Percentiles rank a stretch among this genome's conserved stretches.
Conservation (phyloP, 1,140 invertebrate genomes). For the Chlorops oryzae region DNA sequence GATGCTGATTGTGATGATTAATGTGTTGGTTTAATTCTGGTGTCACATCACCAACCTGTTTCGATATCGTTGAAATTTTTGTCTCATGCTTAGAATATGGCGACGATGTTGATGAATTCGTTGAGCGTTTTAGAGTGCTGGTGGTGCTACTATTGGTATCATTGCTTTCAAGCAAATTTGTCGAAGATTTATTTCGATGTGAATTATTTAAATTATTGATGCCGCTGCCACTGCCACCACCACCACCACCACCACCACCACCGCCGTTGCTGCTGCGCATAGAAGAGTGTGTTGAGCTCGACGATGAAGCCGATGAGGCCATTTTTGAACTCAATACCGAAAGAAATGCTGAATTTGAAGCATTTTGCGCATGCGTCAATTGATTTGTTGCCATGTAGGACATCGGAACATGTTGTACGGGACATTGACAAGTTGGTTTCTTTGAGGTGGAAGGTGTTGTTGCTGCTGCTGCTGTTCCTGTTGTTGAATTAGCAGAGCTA, state of each 20-base stretch:
- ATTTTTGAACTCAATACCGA: constrained; percentile 24
- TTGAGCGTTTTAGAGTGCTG: constrained; percentile 6
- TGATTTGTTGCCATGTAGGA: constrained; percentile 39
- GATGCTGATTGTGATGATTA: constrained; percentile 13
- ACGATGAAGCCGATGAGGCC: constrained; percentile 16
- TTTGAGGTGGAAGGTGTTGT: constrained; percentile 18
- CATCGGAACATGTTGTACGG: constrained; percentile 47
- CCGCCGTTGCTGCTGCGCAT: constrained; percentile 23
- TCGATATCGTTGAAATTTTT: constrained; percentile 44
- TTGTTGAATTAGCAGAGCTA: not conserved
- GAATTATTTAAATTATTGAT: constrained; percentile 7
- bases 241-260: too few relatives aligned
- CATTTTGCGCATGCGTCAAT: constrained; percentile 34
- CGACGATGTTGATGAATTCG: not conserved
- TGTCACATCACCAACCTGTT: constrained; percentile 39
- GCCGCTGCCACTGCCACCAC: not conserved
- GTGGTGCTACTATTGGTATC: constrained; percentile 6
- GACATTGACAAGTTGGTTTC: constrained; percentile 46
- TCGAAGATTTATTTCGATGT: constrained; percentile 31
- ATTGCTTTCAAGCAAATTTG: constrained; percentile 19
- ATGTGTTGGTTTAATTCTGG: not conserved
- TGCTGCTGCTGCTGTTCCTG: constrained; percentile 13
- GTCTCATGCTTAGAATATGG: constrained; percentile 23
- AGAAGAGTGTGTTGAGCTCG: constrained; percentile 12
- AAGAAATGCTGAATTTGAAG: constrained; percentile 29